These are phyloP conservation scores for Chascanopsetta lugubris DNA, from an alignment of 2,113 vertebrate genomes.

Conservation along the genomic window DNA sequence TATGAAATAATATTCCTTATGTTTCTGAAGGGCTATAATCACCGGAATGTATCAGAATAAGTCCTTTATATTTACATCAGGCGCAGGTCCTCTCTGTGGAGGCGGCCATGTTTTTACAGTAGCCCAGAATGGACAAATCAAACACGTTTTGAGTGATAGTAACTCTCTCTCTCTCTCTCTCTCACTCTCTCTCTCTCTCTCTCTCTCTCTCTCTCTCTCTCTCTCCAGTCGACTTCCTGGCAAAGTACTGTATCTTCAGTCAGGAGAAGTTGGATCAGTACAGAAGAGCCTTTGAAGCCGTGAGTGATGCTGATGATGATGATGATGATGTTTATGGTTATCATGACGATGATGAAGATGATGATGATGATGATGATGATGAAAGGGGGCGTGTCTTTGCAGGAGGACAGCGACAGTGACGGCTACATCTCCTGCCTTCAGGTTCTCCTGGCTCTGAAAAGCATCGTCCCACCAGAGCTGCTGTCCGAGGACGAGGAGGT, in stretches of 20 bases:
- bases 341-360: conserved; percentile 5
- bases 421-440: conserved; percentile 80
- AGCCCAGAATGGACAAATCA: too few relatives aligned
- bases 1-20: too few relatives aligned
- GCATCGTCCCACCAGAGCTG: conserved; percentile 73
- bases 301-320: conserved; percentile 83
- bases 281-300: conserved; percentile 94
- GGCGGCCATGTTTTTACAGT: too few relatives aligned
- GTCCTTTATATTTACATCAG: too few relatives aligned
- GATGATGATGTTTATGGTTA: neutral
- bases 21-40: too few relatives aligned
- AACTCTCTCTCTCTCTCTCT: too few relatives aligned
- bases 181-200: conserved; percentile 6
- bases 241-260: conserved; percentile 92
- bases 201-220: conserved; percentile 59
- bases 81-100: too few relatives aligned
- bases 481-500: conserved; percentile 83
- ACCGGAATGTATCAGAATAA: too few relatives aligned
- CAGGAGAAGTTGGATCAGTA: conserved; percentile 89
- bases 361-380: conserved; percentile 7
- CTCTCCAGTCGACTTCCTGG: conserved; percentile 91
- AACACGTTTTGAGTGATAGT: too few relatives aligned
- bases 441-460: conserved; percentile 79
- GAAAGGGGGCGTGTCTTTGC: conserved; percentile 22
- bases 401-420: conserved; percentile 79